A percentile compares a stretch with the other conserved stretches of the same genome.
These are phyloP conservation scores for Hippocampus barbouri DNA, from an alignment of 2,113 vertebrate species.

Conservation along the genomic window DNA sequence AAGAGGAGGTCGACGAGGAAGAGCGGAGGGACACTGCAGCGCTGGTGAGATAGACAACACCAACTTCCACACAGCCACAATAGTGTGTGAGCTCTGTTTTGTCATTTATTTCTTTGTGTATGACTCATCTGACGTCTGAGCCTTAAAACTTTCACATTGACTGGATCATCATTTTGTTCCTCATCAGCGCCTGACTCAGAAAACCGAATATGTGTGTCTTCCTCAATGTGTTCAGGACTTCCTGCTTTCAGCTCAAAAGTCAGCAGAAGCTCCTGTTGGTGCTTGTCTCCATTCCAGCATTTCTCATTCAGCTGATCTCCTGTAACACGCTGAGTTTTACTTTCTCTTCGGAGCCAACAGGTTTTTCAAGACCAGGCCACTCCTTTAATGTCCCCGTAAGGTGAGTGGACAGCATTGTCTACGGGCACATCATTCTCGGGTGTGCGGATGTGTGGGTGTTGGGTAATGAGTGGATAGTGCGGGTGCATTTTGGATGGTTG, in stretches of 20 bases:
- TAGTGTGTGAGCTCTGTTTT: background rate
- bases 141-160: background rate
- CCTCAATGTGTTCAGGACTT: background rate
- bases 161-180: background rate
- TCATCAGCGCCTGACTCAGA: background rate
- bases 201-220: background rate
- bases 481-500: background rate
- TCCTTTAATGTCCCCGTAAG: background rate
- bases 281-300: constrained; percentile 25
- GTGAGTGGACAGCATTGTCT: background rate
- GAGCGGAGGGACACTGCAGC: constrained; percentile 7
- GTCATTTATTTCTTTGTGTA: background rate
- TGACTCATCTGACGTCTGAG: background rate
- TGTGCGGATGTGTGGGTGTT: background rate
- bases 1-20: background rate
- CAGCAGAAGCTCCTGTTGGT: background rate
- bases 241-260: background rate
- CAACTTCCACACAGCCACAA: background rate
- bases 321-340: background rate
- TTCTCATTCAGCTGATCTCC: constrained; percentile 33
- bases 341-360: constrained; percentile 28
- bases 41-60: constrained; percentile 33
- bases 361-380: constrained; percentile 44
- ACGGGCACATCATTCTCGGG: background rate
- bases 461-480: background rate